phyloP scores from a whole-genome alignment of 2,888 invertebrate genomes.

The Meganola albula region DNA sequence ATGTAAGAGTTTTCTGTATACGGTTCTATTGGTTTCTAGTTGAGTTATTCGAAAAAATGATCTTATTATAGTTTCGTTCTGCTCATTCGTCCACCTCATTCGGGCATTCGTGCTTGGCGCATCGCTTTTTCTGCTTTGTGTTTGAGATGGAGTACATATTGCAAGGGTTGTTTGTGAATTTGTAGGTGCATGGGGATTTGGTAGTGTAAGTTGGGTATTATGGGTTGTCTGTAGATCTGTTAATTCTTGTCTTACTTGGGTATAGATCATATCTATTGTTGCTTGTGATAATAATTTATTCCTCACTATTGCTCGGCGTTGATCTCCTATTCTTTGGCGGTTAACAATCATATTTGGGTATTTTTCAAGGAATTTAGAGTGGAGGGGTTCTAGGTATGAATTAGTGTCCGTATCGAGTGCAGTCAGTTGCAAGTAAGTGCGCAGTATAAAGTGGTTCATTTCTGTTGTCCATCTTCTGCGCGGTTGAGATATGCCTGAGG shows the following conservation, averaged over 20 bases:
- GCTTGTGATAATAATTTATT: conserved; percentile 10
- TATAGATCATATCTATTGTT: background rate
- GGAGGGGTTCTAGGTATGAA: conserved; percentile 12
- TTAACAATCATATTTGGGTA: too few relatives aligned
- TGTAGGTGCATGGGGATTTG: too few relatives aligned
- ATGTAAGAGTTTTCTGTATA: conserved; percentile 1
- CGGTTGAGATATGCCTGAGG: background rate
- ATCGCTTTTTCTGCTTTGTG: background rate
- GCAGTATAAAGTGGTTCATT: background rate
- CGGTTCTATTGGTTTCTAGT: background rate
- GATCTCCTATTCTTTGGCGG: conserved; percentile 22
- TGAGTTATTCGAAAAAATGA: background rate
- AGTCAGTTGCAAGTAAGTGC: background rate
- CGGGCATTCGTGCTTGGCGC: background rate
- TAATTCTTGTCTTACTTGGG: too few relatives aligned
- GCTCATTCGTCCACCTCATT: conserved; percentile 3
- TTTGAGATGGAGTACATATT: background rate
- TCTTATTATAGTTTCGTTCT: conserved; percentile 3
- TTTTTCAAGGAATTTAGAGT: conserved; percentile 13
- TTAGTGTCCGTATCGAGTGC: background rate
- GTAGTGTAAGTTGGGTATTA: too few relatives aligned
- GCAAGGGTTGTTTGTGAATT: too few relatives aligned
- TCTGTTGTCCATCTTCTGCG: background rate
- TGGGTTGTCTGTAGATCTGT: too few relatives aligned
- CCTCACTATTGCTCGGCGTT: conserved; percentile 18